These are phyloP conservation scores for Malthinus seriepunctatus DNA, from an alignment of 2,888 invertebrate genomes.

Conservation along the genomic window DNA sequence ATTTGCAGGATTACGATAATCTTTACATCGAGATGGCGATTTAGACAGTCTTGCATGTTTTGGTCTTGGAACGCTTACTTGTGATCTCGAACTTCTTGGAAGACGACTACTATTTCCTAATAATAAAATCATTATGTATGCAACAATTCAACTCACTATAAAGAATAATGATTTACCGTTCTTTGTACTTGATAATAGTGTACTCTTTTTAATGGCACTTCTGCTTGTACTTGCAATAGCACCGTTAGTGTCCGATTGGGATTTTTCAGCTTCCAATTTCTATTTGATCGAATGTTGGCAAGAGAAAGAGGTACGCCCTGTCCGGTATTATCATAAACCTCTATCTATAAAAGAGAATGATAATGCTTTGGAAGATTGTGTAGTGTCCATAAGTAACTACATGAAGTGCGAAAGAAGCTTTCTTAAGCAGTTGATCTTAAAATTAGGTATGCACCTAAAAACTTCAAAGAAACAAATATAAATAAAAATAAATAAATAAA, in stretches of 20 bases:
- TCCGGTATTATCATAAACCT: constrained; percentile 75
- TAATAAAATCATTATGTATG: too few relatives aligned
- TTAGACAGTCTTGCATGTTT: constrained; percentile 30
- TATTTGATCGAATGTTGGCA: constrained; percentile 61
- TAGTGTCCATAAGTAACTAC: constrained; percentile 81
- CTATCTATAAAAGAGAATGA: constrained; percentile 56
- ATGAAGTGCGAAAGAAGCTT: constrained; percentile 73
- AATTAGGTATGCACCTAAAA: too few relatives aligned
- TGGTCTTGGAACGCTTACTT: not conserved
- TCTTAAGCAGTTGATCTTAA: constrained; percentile 68
- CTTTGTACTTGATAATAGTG: not conserved
- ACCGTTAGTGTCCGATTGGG: not conserved
- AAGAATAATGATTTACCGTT: constrained; percentile 28
- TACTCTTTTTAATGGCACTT: not conserved
- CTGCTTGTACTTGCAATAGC: not conserved
- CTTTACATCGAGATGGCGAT: constrained; percentile 36
- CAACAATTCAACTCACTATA: not conserved
- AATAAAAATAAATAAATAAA: too few relatives aligned
- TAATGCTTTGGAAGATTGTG: constrained; percentile 67
- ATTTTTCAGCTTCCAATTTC: not conserved
- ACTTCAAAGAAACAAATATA: too few relatives aligned
- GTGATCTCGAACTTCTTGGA: not conserved
- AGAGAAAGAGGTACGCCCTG: constrained; percentile 60
- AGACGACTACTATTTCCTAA: not conserved
- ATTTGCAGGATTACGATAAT: constrained; percentile 35